Evolutionary conservation across 1,140 invertebrate genomes (phyloP), one percentile per base, ranked within the genome.

Genomic region (Cryptotermes secundus): DNA sequence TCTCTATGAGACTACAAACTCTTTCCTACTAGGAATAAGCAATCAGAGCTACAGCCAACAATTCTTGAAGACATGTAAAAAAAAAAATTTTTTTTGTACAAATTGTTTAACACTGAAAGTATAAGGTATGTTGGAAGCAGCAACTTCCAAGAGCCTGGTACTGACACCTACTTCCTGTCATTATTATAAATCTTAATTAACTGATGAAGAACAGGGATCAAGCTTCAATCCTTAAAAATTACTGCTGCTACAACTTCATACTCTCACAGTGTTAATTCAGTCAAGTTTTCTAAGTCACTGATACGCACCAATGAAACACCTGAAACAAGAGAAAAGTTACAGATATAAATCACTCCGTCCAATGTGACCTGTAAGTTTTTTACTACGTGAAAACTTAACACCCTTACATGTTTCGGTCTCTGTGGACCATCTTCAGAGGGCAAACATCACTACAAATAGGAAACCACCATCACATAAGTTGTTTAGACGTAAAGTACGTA

Each of bases 241-340:
- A 49, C 16, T 49, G 45, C 45, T 22, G 16, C 45, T 49, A 49
- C 12, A 49, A 49, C 12, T 49, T 72, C 59, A 31, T 31, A 65
- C 4, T n/a, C 59, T 72, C 31, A 72, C 59, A 72, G 59, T 10
- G 59, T 72, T 14, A 90, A 89, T 86, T 89, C 89, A 86, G 90
- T 89, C 84, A 90, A 87, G 86, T 90, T 90, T 86, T 90, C 90
- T 86, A 90, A 87, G 72, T 90, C 90, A 65, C 87, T 86, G 81
- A 90, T 87, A 82, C 88, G 88, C 31, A 88, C 88, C 85, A 90
- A 88, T 79, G 90, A 89, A 85, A 89, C 89, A 82, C 88, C 89
- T 90, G 86, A 36, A 89, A 88, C 53, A 85, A 34, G 34, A 34
- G 53, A 65, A 49, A 12, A 42, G 9, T 42, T 42, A 42, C n/a